These are phyloP conservation scores for Daptonema setosum DNA, from an alignment of 2,888 invertebrate species.

Conservation along the genomic window DNA sequence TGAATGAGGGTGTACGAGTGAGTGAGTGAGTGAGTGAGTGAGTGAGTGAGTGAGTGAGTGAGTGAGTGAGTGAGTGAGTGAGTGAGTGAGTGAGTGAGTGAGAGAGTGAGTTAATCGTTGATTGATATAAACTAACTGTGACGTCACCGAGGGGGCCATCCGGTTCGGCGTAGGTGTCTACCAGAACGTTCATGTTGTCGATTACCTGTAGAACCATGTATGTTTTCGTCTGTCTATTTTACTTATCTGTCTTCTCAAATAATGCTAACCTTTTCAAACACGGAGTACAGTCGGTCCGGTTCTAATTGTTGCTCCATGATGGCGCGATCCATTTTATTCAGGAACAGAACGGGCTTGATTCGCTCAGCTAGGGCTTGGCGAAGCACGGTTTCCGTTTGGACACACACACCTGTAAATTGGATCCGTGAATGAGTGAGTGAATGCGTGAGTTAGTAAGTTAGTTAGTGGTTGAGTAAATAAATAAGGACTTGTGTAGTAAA, in stretches of 20 bases:
- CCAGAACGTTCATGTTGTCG: conserved; percentile 10
- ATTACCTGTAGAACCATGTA: conserved; percentile 3
- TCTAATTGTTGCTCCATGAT: conserved; percentile 37
- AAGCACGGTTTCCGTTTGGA: conserved; percentile 15
- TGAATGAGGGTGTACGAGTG: too few relatives aligned
- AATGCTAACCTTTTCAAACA: conserved; percentile 40
- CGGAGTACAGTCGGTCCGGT: conserved; percentile 78
- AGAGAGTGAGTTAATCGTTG: background rate
- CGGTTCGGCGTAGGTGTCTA: conserved; percentile 9
- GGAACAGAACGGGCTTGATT: conserved; percentile 11
- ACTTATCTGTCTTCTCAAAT: background rate
- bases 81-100: too few relatives aligned
- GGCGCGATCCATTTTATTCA: conserved; percentile 14
- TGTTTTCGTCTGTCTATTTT: too few relatives aligned
- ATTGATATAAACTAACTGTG: background rate
- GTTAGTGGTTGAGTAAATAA: too few relatives aligned
- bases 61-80: too few relatives aligned
- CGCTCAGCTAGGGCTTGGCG: conserved; percentile 13
- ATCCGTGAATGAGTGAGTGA: too few relatives aligned
- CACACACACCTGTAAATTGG: conserved; percentile 11
- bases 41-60: too few relatives aligned
- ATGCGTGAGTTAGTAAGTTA: too few relatives aligned
- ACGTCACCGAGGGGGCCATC: conserved; percentile 3
- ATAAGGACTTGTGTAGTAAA: background rate
- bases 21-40: too few relatives aligned